Evolutionary conservation across 2,113 vertebrate genomes (phyloP).

Genomic region (Protomyctophum bolini): DNA sequence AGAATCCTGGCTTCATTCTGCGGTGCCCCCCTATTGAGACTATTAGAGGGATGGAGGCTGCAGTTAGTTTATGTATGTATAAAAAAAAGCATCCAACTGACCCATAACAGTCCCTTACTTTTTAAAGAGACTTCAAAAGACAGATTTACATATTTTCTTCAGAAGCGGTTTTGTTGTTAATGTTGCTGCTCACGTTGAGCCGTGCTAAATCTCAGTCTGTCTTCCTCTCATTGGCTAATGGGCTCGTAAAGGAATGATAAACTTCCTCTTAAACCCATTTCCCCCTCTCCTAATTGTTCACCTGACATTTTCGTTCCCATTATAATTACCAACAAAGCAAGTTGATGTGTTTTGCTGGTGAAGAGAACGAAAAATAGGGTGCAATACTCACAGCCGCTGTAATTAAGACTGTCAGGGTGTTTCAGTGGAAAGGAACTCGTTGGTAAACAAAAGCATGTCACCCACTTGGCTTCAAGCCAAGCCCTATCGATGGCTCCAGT

Average conservation of each 20-base stretch:
- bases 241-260: neutral
- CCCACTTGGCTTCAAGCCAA: slow-evolving; percentile 39
- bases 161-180: slow-evolving; percentile 7
- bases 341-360: neutral
- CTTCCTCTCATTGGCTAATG: neutral
- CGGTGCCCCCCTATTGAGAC: slow-evolving; percentile 15
- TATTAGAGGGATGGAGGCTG: slow-evolving; percentile 27
- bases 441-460: slow-evolving; percentile 32
- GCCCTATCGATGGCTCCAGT: slow-evolving; percentile 47
- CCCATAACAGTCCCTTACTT: slow-evolving; percentile 22
- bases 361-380: neutral
- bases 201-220: neutral
- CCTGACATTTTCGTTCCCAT: neutral
- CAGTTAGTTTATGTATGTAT: slow-evolving; percentile 27
- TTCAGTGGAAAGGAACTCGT: slow-evolving; percentile 13
- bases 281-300: neutral
- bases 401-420: no score
- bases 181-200: neutral
- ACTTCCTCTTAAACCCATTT: neutral
- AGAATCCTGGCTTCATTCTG: slow-evolving; percentile 40
- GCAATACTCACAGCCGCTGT: neutral
- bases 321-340: neutral
- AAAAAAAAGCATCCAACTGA: slow-evolving; percentile 34
- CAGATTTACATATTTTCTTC: slow-evolving; percentile 12
- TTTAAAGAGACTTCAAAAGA: slow-evolving; percentile 26